These are phyloP conservation scores for Leguminivora glycinivorella DNA, from an alignment of 1,140 invertebrate species.

Conservation along the genomic window DNA sequence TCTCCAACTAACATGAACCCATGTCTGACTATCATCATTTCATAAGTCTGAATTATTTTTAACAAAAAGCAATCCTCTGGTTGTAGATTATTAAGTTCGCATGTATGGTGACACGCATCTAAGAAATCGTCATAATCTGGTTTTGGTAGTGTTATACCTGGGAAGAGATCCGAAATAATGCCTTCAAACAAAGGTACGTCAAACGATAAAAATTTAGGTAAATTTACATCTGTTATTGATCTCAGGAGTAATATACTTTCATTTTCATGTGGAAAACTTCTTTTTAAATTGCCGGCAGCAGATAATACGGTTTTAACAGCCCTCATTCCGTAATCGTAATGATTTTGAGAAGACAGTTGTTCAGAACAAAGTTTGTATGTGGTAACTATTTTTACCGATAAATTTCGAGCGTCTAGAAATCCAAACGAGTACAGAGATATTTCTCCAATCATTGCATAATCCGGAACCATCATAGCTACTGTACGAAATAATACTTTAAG, in stretches of 20 bases:
- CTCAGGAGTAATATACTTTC: constrained; percentile 88
- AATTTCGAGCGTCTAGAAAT: constrained; percentile 91
- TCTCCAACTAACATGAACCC: constrained; percentile 97
- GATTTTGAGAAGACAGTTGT: constrained; percentile 95
- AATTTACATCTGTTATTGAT: constrained; percentile 94
- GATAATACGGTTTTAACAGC: constrained; percentile 85
- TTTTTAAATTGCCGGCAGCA: constrained; percentile 92
- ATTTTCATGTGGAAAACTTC: constrained; percentile 89
- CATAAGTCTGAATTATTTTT: constrained; percentile 93
- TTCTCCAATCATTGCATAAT: constrained; percentile 95
- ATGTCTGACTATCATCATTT: constrained; percentile 95
- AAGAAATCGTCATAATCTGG: constrained; percentile 86
- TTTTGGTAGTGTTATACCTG: constrained; percentile 85
- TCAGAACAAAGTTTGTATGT: constrained; percentile 96
- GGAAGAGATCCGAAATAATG: constrained; percentile 95
- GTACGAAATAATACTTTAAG: constrained; percentile 94
- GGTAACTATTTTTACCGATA: constrained; percentile 94
- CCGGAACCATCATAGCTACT: constrained; percentile 96
- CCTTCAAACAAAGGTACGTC: constrained; percentile 95
- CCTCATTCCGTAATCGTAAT: constrained; percentile 96
- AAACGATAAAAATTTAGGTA: constrained; percentile 94
- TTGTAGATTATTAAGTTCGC: constrained; percentile 86
- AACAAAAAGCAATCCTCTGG: constrained; percentile 83
- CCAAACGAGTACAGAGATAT: constrained; percentile 96
- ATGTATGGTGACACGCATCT: constrained; percentile 77